Base-by-base conservation (phyloP, 2,113 vertebrate species). In the Morphnarchus princeps region DNA sequence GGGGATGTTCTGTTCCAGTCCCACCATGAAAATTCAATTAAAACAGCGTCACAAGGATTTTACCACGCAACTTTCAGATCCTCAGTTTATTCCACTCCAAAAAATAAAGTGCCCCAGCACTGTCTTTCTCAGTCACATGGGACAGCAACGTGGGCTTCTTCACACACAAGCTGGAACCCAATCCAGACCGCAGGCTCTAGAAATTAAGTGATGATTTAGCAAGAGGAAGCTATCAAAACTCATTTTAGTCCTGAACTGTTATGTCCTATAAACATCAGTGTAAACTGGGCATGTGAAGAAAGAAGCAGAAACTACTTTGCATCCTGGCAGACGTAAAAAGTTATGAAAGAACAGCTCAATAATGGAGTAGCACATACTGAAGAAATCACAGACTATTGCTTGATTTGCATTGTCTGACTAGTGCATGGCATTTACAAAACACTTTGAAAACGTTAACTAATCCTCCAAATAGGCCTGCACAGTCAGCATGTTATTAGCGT, bases 401-500 rank as follows among this genome's bases (percentile, higher is more conserved):
- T 6, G 1, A 50, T n/a, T 31, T 34, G 32, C 63, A 24, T 36
- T 24, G 58, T 15, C 76, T 28, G 43, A 52, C 11, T 7, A 32
- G 76, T 7, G 22, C 26, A 24, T 6, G 21, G 32, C 59, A 38
- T 45, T 76, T n/a, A 24, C 38, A 49, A 29, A 71, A 15, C 21
- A 15, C 50, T 45, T 36, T 1, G 3, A 54, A 54, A 40, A 4
- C 11, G 21, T 57, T 10, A 74, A 69, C 31, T 32, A 42, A 71
- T 16, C 49, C 74, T 66, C 79, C 59, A n/a, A 36, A 32, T 2
- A n/a, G 18, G 38, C 38, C 78, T 50, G 42, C 70, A 22, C 16
- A 29, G 34, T 11, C 67, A 76, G 49, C 55, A 7, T 1, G 2
- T 3, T 17, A 5, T 54, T 3, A 70, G 28, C 0, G 0, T 13